Conservation (phyloP, 2,113 vertebrate species). For the Tyrannus savana region DNA sequence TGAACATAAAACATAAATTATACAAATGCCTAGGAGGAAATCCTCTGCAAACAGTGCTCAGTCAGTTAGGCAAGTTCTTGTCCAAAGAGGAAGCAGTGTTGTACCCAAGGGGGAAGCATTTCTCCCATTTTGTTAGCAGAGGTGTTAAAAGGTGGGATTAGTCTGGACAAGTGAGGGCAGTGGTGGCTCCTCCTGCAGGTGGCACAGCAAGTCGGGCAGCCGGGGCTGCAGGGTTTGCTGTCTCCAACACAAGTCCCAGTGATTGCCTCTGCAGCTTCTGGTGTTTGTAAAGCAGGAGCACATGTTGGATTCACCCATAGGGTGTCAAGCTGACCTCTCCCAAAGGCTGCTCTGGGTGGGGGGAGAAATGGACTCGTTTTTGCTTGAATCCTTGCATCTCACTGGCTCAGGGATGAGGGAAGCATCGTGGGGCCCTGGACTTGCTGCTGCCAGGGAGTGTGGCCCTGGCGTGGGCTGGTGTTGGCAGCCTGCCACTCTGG, state of each 20-base stretch:
- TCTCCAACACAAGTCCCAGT: neutral
- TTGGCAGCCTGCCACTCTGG: neutral
- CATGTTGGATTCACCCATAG: neutral
- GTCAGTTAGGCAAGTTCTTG: neutral
- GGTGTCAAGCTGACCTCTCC: neutral
- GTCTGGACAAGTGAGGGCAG: neutral
- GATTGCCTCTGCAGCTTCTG: neutral
- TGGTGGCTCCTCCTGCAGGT: accelerated
- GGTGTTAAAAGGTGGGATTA: neutral
- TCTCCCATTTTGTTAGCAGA: neutral
- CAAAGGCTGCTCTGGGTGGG: neutral
- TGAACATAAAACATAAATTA: neutral
- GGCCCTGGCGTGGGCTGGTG: neutral
- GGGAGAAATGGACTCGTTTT: neutral
- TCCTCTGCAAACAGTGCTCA: neutral
- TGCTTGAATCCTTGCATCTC: neutral
- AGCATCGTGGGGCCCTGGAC: accelerated
- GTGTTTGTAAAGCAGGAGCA: neutral
- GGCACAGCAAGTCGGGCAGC: accelerated
- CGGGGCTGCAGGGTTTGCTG: neutral
- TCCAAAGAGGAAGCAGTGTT: accelerated
- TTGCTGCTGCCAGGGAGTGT: accelerated
- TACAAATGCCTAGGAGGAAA: neutral
- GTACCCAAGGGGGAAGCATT: neutral
- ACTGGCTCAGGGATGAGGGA: neutral